A percentile compares a stretch with the other conserved stretches of the same genome.
phyloP scores from a whole-genome alignment of 2,113 vertebrate species.

The Alethe castanea region DNA sequence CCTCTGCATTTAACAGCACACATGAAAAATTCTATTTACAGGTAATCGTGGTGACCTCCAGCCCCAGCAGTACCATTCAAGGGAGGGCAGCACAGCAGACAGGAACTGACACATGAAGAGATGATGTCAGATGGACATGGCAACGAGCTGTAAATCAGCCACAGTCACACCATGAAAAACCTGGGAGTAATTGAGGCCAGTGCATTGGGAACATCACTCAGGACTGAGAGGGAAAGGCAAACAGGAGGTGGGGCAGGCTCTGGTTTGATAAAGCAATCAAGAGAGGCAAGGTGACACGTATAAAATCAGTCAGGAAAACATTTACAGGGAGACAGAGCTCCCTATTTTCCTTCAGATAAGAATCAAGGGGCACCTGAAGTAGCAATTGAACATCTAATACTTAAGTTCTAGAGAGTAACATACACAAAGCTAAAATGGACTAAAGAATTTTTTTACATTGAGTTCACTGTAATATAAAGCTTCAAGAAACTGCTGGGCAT shows the following conservation, averaged over 20 bases:
- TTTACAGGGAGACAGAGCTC: not conserved
- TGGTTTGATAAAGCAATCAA: not conserved
- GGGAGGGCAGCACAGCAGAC: not conserved
- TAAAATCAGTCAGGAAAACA: not conserved
- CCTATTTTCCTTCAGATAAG: not conserved
- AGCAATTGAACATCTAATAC: not conserved
- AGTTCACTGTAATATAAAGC: not conserved
- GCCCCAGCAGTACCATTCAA: not conserved
- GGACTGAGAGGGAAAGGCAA: not conserved
- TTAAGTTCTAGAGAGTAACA: not conserved
- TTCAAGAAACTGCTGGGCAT: not conserved
- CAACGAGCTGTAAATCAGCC: not conserved
- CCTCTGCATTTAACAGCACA: not conserved
- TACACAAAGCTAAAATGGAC: not conserved
- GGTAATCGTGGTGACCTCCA: not conserved
- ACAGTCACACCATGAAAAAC: not conserved
- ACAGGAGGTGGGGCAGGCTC: not conserved
- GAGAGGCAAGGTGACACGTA: not conserved
- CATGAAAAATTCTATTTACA: not conserved
- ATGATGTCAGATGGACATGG: not conserved
- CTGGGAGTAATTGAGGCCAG: not conserved
- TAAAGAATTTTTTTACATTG: fast-evolving
- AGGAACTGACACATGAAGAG: not conserved
- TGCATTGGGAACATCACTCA: not conserved
- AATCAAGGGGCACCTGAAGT: not conserved